These are phyloP conservation scores for Drosophila nr. perissopoda DNA, from an alignment of 2,888 invertebrate species.

Conservation along the genomic window DNA sequence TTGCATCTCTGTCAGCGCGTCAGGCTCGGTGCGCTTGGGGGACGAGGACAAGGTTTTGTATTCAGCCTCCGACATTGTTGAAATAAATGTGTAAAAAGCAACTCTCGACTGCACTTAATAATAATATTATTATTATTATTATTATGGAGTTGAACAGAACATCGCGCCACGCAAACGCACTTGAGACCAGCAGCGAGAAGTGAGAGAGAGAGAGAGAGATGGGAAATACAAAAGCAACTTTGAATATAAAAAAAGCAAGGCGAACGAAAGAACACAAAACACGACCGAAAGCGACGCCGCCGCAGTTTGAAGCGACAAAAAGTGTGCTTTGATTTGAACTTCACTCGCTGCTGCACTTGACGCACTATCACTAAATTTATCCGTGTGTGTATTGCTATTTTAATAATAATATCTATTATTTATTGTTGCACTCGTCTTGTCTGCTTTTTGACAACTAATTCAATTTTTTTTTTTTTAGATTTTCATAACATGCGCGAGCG, in stretches of 20 bases:
- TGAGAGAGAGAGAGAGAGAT: constrained; percentile 7
- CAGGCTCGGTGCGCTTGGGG: constrained; percentile 58
- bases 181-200: constrained; percentile 25
- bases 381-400: constrained; percentile 3
- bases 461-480: constrained; percentile 27
- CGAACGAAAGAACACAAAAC: constrained; percentile 45
- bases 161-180: constrained; percentile 71
- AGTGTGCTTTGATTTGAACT: constrained; percentile 61
- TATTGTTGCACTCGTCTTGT: constrained; percentile 37
- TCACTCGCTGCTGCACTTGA: constrained; percentile 45
- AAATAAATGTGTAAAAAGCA: constrained; percentile 16
- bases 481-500: constrained; percentile 49
- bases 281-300: constrained; percentile 57
- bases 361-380: constrained; percentile 17
- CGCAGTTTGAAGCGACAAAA: constrained; percentile 44
- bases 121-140: not conserved
- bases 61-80: constrained; percentile 71
- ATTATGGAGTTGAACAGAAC: constrained; percentile 37
- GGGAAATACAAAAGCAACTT: constrained; percentile 39
- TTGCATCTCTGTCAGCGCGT: constrained; percentile 39
- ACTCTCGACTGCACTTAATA: constrained; percentile 33
- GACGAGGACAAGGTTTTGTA: constrained; percentile 59
- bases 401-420: constrained; percentile 11
- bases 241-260: constrained; percentile 47
- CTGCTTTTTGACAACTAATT: constrained; percentile 36